Percentiles rank a stretch among this genome's conserved stretches.
Evolutionary conservation across 2,113 vertebrate species (phyloP).

Genomic region (Xenopus borealis): DNA sequence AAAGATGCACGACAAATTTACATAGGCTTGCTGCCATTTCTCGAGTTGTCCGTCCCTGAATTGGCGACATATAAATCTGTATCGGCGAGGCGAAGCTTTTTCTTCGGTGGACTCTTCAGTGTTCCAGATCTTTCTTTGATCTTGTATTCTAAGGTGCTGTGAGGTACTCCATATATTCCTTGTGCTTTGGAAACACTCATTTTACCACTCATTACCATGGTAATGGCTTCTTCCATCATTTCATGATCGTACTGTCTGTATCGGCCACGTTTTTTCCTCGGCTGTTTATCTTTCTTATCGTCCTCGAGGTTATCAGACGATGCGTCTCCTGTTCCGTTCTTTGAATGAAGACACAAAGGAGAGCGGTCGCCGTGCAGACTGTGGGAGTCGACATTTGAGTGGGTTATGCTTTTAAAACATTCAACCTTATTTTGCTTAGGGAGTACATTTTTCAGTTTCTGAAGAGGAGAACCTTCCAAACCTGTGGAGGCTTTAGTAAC

Average conservation of each 20-base stretch:
- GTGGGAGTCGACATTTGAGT: constrained; percentile 81
- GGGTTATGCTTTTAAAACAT: constrained; percentile 78
- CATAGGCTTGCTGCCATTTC: constrained; percentile 80
- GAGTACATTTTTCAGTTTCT: constrained; percentile 87
- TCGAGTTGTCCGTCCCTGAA: constrained; percentile 93
- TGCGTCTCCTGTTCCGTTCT: constrained; percentile 83
- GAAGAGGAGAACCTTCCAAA: constrained; percentile 79
- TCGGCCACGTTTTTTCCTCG: constrained; percentile 94
- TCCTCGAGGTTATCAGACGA: constrained; percentile 81
- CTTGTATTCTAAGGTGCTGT: constrained; percentile 99
- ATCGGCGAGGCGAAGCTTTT: constrained; percentile 85
- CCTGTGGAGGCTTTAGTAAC: constrained; percentile 80
- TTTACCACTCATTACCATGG: constrained; percentile 95
- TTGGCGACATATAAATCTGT: constrained; percentile 81
- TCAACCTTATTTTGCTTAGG: constrained; percentile 85
- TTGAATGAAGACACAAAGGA: constrained; percentile 86
- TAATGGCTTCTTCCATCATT: constrained; percentile 96
- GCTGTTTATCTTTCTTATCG: constrained; percentile 90
- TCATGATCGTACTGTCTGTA: constrained; percentile 97
- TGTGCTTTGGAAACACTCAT: constrained; percentile 99
- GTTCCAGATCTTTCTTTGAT: constrained; percentile 97
- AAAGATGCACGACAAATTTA: constrained; percentile 78
- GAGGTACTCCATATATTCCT: constrained; percentile 95
- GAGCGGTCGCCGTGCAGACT: constrained; percentile 85
- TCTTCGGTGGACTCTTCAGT: constrained; percentile 97